Evolutionary conservation across 1,140 invertebrate genomes (phyloP).

Genomic region (Drosophila parabipectinata): DNA sequence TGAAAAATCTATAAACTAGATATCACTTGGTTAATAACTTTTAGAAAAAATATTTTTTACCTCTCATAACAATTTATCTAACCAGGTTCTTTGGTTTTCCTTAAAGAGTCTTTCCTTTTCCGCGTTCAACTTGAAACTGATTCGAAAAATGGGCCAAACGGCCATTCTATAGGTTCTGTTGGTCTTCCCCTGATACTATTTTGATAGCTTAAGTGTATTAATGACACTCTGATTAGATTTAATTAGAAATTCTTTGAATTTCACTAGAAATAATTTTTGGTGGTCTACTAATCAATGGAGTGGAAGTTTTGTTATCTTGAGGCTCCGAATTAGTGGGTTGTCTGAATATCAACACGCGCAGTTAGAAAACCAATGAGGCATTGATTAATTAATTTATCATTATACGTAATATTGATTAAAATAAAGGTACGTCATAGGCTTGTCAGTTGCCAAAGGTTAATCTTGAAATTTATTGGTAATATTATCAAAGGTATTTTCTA

Average conservation of each 20-base stretch:
- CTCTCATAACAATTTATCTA: conserved; percentile 12
- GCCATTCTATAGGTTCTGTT: conserved; percentile 7
- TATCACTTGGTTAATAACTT: no score
- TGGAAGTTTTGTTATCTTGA: conserved; percentile 20
- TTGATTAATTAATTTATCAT: conserved; percentile 7
- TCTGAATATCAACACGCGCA: conserved; percentile 36
- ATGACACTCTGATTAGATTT: conserved; percentile 50
- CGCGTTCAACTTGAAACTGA: conserved; percentile 12
- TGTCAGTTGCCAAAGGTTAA: background rate
- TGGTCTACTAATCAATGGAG: conserved; percentile 8
- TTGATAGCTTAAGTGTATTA: conserved; percentile 22
- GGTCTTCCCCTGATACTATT: conserved; percentile 15
- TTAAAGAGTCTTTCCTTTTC: conserved; percentile 2
- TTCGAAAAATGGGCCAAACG: background rate
- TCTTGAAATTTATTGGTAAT: background rate
- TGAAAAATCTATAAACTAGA: no score
- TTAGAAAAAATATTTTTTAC: conserved; percentile 7
- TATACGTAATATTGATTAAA: conserved; percentile 12
- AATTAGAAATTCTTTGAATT: conserved; percentile 31
- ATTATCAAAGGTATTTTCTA: background rate
- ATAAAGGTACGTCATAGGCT: conserved; percentile 14
- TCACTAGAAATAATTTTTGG: conserved; percentile 11
- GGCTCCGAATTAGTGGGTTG: conserved; percentile 21
- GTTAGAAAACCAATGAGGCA: background rate
- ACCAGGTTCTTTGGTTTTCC: background rate